Percentiles rank a stretch among this genome's conserved stretches.
phyloP scores from a whole-genome alignment of 2,888 invertebrate species.

The Lasioglossum marginatum region DNA sequence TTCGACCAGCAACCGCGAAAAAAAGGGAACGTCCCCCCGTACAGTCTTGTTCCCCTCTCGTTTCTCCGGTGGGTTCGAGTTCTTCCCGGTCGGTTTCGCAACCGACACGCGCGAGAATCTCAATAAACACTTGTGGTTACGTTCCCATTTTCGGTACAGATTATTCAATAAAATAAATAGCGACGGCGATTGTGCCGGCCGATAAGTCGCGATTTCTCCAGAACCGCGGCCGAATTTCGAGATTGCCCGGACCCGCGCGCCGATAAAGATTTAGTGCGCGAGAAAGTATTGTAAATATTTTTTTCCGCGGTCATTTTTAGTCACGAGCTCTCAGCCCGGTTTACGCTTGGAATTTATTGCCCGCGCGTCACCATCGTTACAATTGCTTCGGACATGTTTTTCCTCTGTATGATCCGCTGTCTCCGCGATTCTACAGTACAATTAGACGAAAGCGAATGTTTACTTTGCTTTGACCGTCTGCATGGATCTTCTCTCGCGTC shows the following conservation, averaged over 20 bases:
- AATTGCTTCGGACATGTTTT: background rate
- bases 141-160: slow-evolving; percentile 5
- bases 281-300: slow-evolving; percentile 52
- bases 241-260: slow-evolving; percentile 5
- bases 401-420: background rate
- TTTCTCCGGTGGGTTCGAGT: background rate
- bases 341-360: background rate
- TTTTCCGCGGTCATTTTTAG: background rate
- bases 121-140: slow-evolving; percentile 3
- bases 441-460: background rate
- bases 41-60: background rate
- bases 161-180: slow-evolving; percentile 12
- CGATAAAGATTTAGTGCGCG: slow-evolving; percentile 17
- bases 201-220: slow-evolving; percentile 25
- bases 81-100: background rate
- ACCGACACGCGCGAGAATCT: background rate
- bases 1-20: background rate
- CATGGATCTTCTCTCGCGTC: no score
- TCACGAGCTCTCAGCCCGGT: background rate
- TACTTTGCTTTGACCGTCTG: no score
- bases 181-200: background rate
- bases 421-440: background rate
- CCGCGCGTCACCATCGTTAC: background rate
- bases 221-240: slow-evolving; percentile 11
- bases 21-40: background rate